Base-by-base conservation (phyloP, 2,113 vertebrate species). In the Patagioenas fasciata region DNA sequence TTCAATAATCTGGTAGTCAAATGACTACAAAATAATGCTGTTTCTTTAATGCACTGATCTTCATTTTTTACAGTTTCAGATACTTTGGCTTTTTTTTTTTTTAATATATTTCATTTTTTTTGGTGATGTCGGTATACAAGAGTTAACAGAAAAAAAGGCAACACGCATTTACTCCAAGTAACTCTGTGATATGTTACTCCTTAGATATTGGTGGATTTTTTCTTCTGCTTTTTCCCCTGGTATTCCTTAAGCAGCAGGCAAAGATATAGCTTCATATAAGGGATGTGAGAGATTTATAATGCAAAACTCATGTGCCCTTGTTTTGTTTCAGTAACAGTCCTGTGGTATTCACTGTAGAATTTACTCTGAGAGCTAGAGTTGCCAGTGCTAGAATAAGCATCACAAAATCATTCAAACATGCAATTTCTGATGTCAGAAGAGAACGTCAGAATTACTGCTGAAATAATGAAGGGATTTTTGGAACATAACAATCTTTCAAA, bases 401-500 rank as follows among this genome's bases (percentile, higher is more conserved):
- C 79, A 88, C 34, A 91, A 93, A 86, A 67, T 93, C 84, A 95
- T 67, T 71, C 91, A 94, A 38, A 87, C 78, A 87, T 82, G 71
- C 83, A 89, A 95, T 94, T 88, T 96, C 87, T 96, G 91, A 96
- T 96, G 94, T 96, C 96, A 95, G 91, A 95, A 89, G 38, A 94
- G 71, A 94, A 96, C 71, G 11, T 74, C 80, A 95, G 88, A 95
- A 92, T 81, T 95, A 84, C 17, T 81, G 21, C 72, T 95, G 75
- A 96, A 95, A 95, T 69, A 48, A 84, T 62, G 83, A 93, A 93
- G 26, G 13, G 10, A 47, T 78, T 95, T 96, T 93, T 61, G 72
- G 74, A 94, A 93, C 58, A 93, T 2, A 42, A 85, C 34, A 90
- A 44, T 42, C 32, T 64, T 84, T 57, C 44, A 88, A 94, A 91